These are phyloP conservation scores for Mugil cephalus DNA, from an alignment of 2,113 vertebrate genomes.

Conservation along the genomic window DNA sequence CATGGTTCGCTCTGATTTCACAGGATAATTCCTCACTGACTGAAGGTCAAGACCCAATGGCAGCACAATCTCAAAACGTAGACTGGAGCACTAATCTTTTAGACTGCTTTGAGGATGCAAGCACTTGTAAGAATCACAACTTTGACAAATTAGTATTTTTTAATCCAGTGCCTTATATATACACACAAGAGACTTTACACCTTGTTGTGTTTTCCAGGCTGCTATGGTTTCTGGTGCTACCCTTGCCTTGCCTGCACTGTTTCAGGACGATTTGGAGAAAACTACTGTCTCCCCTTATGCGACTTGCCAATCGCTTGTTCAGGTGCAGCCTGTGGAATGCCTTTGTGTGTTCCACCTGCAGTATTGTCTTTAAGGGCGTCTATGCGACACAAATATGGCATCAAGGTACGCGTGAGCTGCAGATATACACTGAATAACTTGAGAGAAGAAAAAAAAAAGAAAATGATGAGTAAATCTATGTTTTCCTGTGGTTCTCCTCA, in stretches of 20 bases:
- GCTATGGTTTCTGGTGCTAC: conserved; percentile 35
- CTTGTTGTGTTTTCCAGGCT: background rate
- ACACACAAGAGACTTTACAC: no score
- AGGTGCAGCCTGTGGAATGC: background rate
- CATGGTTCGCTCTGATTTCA: no score
- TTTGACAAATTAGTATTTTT: background rate
- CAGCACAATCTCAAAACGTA: no score
- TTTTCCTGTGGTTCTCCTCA: conserved; percentile 1
- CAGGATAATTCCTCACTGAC: no score
- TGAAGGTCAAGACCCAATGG: no score
- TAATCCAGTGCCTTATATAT: no score
- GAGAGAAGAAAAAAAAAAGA: no score
- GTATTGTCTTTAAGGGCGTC: conserved; percentile 29
- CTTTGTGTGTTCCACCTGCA: conserved; percentile 36
- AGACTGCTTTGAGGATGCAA: no score
- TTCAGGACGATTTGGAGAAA: conserved; percentile 7
- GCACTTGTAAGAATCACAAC: background rate
- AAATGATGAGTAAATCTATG: background rate
- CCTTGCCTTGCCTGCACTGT: conserved; percentile 11
- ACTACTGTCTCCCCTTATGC: background rate
- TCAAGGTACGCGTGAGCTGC: conserved; percentile 37
- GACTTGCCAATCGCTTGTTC: no score
- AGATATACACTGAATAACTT: background rate
- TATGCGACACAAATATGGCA: conserved; percentile 49
- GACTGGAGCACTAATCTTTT: no score